Evolutionary conservation across 2,113 vertebrate species (phyloP).

Genomic region (Ceuthmochares aereus): DNA sequence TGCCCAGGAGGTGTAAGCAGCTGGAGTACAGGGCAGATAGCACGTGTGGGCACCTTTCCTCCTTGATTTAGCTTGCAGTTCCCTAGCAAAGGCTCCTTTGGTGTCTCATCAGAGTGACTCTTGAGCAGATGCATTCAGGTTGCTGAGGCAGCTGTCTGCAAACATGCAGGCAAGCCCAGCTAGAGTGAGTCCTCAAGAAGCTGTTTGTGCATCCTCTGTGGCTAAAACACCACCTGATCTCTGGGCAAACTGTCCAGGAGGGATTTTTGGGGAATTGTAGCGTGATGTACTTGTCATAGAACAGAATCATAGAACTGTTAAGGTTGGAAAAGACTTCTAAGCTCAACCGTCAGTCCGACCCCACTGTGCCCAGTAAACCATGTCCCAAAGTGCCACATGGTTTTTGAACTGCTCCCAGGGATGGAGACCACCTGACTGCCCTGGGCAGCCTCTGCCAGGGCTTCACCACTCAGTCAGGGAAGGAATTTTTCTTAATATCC

Average conservation of each 20-base stretch:
- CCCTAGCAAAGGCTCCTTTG: background rate
- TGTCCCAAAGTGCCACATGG: too few relatives aligned
- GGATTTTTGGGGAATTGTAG: background rate
- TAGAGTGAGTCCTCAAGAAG: background rate
- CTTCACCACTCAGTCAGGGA: too few relatives aligned
- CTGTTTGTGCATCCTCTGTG: background rate
- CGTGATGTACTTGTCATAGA: background rate
- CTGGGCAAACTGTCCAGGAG: background rate
- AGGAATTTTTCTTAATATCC: too few relatives aligned
- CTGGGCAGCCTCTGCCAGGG: too few relatives aligned
- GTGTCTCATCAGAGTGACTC: background rate
- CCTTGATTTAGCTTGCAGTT: background rate
- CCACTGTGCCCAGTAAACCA: too few relatives aligned
- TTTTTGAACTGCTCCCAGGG: too few relatives aligned
- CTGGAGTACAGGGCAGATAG: background rate
- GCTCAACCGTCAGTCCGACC: too few relatives aligned
- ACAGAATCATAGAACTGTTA: too few relatives aligned
- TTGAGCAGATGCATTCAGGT: accelerated
- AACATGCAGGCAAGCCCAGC: background rate
- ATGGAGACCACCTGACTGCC: too few relatives aligned
- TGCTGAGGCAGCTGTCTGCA: background rate
- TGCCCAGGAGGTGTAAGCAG: background rate
- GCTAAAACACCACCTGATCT: background rate
- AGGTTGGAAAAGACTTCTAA: too few relatives aligned
- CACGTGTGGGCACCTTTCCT: accelerated